A percentile compares a stretch with the other conserved stretches of the same genome.
Evolutionary conservation across 1,140 invertebrate species (phyloP).

Genomic region (Harpegnathos saltator): DNA sequence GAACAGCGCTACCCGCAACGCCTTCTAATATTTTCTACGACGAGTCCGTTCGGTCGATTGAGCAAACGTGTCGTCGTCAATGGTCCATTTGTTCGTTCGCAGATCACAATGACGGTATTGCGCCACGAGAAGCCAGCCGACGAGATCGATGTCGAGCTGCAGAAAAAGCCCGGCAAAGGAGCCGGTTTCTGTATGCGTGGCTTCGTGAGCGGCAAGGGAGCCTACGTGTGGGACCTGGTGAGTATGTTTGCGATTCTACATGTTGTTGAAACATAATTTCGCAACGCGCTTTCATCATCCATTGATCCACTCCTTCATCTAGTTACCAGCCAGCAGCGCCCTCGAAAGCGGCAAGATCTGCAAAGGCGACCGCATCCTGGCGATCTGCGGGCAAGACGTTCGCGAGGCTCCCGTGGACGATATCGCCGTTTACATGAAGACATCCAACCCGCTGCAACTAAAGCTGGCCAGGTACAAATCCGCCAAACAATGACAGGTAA

Average conservation of each 20-base stretch:
- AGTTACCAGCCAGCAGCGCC: slow-evolving; percentile 96
- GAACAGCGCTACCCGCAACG: not conserved
- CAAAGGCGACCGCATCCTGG: slow-evolving; percentile 96
- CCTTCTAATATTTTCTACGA: not conserved
- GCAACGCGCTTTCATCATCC: not conserved
- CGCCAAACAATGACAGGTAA: slow-evolving; percentile 80
- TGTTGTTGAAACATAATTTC: not conserved
- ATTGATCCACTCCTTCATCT: not conserved
- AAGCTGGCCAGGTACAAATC: slow-evolving; percentile 82
- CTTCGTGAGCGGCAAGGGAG: slow-evolving; percentile 94
- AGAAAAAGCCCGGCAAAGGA: slow-evolving; percentile 96
- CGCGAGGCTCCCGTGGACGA: slow-evolving; percentile 93
- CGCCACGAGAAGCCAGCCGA: slow-evolving; percentile 94
- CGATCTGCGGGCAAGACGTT: slow-evolving; percentile 96
- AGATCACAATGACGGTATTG: slow-evolving; percentile 96
- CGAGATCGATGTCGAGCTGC: slow-evolving; percentile 95
- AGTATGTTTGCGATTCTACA: slow-evolving; percentile 77
- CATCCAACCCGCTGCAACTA: slow-evolving; percentile 82
- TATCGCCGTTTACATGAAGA: slow-evolving; percentile 83
- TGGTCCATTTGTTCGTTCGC: slow-evolving; percentile 76
- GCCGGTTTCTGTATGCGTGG: slow-evolving; percentile 95
- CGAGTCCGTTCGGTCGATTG: not conserved
- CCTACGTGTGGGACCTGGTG: slow-evolving; percentile 98
- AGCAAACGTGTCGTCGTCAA: not conserved
- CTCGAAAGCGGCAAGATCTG: slow-evolving; percentile 96